Percentiles rank a stretch among this genome's conserved stretches.
Evolutionary conservation across 2,113 vertebrate species (phyloP).

Genomic region (Coryphaenoides rupestris): DNA sequence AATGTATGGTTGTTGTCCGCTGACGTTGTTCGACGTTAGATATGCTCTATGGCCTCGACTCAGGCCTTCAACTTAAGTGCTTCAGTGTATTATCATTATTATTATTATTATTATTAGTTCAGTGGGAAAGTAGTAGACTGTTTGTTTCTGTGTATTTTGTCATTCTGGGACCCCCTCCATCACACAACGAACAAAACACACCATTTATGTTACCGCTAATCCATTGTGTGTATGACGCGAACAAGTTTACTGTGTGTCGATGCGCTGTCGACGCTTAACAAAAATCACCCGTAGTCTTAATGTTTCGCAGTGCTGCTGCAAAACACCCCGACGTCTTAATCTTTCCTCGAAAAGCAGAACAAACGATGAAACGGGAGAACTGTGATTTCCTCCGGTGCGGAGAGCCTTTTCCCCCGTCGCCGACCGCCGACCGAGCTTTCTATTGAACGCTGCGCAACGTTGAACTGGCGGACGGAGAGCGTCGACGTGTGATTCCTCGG

Average conservation of each 20-base stretch:
- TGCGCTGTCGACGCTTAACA: slow-evolving; percentile 57
- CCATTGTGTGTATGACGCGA: slow-evolving; percentile 31
- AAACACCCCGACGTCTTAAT: slow-evolving; percentile 74
- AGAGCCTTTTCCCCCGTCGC: slow-evolving; percentile 29
- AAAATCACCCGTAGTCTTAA: slow-evolving; percentile 76
- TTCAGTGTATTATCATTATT: no score
- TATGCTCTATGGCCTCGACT: no score
- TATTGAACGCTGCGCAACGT: slow-evolving; percentile 48
- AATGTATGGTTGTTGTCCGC: no score
- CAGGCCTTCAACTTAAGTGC: no score
- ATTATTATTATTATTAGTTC: background rate
- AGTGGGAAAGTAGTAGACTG: slow-evolving; percentile 30
- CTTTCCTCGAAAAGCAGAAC: slow-evolving; percentile 61
- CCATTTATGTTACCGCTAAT: slow-evolving; percentile 22
- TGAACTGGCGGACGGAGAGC: slow-evolving; percentile 33
- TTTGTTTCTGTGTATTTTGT: background rate
- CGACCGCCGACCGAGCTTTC: slow-evolving; percentile 30
- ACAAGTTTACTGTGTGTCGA: slow-evolving; percentile 53
- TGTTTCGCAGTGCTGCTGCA: slow-evolving; percentile 43
- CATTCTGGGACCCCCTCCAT: slow-evolving; percentile 10
- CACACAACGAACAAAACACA: slow-evolving; percentile 15
- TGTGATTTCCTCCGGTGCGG: slow-evolving; percentile 57
- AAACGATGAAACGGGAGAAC: slow-evolving; percentile 56
- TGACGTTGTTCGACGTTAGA: no score
- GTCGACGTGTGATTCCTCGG: slow-evolving; percentile 47